These are phyloP conservation scores for Chymomyza costata DNA, from an alignment of 1,140 invertebrate species.

Conservation along the genomic window DNA sequence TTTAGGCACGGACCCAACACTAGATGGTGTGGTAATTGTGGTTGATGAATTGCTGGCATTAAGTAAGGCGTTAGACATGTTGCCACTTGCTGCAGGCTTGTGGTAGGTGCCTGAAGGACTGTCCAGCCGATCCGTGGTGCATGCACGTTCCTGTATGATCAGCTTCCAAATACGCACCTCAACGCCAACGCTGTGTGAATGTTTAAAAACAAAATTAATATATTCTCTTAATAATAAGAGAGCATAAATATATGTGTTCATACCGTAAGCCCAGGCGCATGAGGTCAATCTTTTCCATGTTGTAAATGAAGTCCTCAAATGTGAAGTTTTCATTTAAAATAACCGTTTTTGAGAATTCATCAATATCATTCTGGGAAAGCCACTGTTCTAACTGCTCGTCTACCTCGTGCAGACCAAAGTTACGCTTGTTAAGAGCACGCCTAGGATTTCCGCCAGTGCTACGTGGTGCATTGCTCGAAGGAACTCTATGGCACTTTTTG, in stretches of 20 bases:
- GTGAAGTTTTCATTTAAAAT: slow-evolving; percentile 86
- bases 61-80: slow-evolving; percentile 11
- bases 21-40: slow-evolving; percentile 37
- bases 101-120: slow-evolving; percentile 42
- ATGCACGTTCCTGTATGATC: slow-evolving; percentile 60
- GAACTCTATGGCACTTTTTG: slow-evolving; percentile 64
- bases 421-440: slow-evolving; percentile 53
- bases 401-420: slow-evolving; percentile 81
- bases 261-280: slow-evolving; percentile 83
- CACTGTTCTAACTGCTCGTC: slow-evolving; percentile 78
- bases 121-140: slow-evolving; percentile 49
- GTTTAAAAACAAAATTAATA: not conserved
- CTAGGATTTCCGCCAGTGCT: slow-evolving; percentile 26
- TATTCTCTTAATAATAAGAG: not conserved
- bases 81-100: slow-evolving; percentile 31
- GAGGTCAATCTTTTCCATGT: slow-evolving; percentile 86
- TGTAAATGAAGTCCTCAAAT: slow-evolving; percentile 84
- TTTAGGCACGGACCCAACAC: slow-evolving; percentile 24
- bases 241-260: slow-evolving; percentile 23
- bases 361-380: slow-evolving; percentile 78
- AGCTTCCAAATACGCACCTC: slow-evolving; percentile 71
- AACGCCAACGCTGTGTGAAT: slow-evolving; percentile 51
- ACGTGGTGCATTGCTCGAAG: slow-evolving; percentile 32
- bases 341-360: slow-evolving; percentile 78
- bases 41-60: slow-evolving; percentile 41